Evolutionary conservation across 2,797 vertebrate species (phyloP), one percentile per base, ranked within the genome.

Genomic region (Vireo griseus): DNA sequence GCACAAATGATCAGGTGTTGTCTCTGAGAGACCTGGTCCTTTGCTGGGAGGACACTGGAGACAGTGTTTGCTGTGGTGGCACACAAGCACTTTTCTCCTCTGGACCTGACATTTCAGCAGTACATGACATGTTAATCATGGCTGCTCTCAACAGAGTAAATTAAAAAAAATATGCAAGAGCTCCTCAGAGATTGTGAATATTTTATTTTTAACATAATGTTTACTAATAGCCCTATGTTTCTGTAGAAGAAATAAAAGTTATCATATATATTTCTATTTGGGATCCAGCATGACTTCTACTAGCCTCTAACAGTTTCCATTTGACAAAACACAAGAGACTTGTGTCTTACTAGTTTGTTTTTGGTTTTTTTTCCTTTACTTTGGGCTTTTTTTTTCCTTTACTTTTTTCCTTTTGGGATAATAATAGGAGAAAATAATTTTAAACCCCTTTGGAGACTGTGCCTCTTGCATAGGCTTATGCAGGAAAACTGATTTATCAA

Each of bases 1-100:
- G 61, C 5, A 26, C 31, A 24, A 1, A 28, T 0, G 6, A 15
- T 35, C 51, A 47, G 20, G 5, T 1, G 0, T 0, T 73, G 25
- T 26, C 58, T 51, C 10, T 10, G 52, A 84, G 28, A 7, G 12
- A 67, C 7, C 21, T 31, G n/a, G 19, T 35, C 21, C 4, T 51
- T 40, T 76, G 44, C 18, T 83, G 29, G 28, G 33, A 33, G 11
- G 10, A 14, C 19, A 20, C 40, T 71, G 52, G 17, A 59, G 48
- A 21, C 3, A 9, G 4, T 3, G 14, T n/a, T 55, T 52, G 71
- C 26, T 81, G 45, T 26, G 7, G 50, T 28, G 39, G 31, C 28
- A 20, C 22, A 44, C 13, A 54, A 18, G 17, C 1, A 1, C 6
- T 77, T 40, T n/a, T 57, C 28, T 81, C 26, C 39, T 71, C 57